phyloP scores from a whole-genome alignment of 1,140 invertebrate genomes.

The Aleiodes sp. region DNA sequence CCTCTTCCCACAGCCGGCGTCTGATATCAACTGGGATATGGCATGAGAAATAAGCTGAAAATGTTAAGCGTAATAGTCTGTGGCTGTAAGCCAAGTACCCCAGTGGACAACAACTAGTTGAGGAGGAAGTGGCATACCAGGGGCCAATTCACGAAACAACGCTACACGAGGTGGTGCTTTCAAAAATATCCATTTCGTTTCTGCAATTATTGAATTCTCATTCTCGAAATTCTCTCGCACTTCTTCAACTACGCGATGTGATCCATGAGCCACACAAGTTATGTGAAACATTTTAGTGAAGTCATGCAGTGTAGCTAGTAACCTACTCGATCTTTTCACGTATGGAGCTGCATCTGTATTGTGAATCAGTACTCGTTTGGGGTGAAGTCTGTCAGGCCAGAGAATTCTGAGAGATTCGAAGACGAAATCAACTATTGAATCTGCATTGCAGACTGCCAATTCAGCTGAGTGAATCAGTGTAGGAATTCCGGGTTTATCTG shows the following conservation, averaged over 20 bases:
- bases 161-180: slow-evolving; percentile 32
- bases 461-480: neutral
- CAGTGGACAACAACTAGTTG: slow-evolving; percentile 57
- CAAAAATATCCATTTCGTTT: slow-evolving; percentile 1
- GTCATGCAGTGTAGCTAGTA: slow-evolving; percentile 39
- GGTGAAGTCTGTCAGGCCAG: slow-evolving; percentile 11
- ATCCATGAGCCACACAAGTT: slow-evolving; percentile 54
- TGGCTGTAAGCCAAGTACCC: slow-evolving; percentile 58
- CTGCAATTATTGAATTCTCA: slow-evolving; percentile 27
- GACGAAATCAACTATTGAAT: neutral
- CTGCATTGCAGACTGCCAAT: neutral
- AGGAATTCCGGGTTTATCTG: neutral
- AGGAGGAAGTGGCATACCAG: slow-evolving; percentile 52
- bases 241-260: slow-evolving; percentile 53
- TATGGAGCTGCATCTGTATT: slow-evolving; percentile 45
- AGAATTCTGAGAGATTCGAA: neutral
- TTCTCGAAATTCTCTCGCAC: slow-evolving; percentile 44
- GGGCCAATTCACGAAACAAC: slow-evolving; percentile 49
- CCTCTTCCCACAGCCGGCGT: neutral
- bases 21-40: neutral
- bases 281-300: slow-evolving; percentile 46
- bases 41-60: slow-evolving; percentile 29
- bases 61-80: slow-evolving; percentile 49
- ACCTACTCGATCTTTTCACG: slow-evolving; percentile 45
- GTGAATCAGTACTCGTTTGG: slow-evolving; percentile 41